These are phyloP conservation scores for Atopsyche davidsoni DNA, from an alignment of 1,140 invertebrate genomes.

Conservation along the genomic window DNA sequence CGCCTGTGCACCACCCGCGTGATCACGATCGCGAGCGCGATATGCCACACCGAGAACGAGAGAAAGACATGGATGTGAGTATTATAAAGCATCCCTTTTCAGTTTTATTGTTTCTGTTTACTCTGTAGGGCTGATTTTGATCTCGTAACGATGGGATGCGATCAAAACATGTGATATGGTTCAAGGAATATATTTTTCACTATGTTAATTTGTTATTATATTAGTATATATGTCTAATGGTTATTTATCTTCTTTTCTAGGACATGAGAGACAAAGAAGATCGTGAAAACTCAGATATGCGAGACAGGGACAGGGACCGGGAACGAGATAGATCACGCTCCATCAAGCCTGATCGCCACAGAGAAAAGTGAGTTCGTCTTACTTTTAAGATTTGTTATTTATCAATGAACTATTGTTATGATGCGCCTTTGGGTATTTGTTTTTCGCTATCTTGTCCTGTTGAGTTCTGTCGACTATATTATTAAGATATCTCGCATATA, in stretches of 20 bases:
- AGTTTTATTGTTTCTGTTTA: conserved; percentile 29
- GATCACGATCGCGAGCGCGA: conserved; percentile 27
- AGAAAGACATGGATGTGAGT: conserved; percentile 42
- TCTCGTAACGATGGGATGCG: neutral
- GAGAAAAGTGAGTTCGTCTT: conserved; percentile 32
- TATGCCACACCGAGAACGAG: conserved; percentile 36
- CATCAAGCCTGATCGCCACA: conserved; percentile 39
- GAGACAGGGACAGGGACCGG: conserved; percentile 38
- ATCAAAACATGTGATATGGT: too few species aligned
- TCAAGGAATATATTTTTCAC: neutral
- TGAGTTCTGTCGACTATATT: too few species aligned
- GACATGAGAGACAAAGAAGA: conserved; percentile 33
- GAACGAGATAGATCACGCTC: conserved; percentile 44
- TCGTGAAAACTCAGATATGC: conserved; percentile 28
- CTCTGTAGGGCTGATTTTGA: neutral
- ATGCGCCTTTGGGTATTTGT: neutral
- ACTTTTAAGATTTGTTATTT: neutral
- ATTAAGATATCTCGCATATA: too few species aligned
- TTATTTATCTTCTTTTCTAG: conserved; percentile 16
- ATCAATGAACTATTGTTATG: neutral
- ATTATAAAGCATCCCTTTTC: conserved; percentile 33
- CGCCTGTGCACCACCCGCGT: conserved; percentile 27
- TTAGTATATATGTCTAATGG: neutral
- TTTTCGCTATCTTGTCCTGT: too few species aligned
- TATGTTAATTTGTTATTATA: neutral